Base-by-base conservation (phyloP, 92 coral and sea anemone genomes). In the Meandrina meandrites region DNA sequence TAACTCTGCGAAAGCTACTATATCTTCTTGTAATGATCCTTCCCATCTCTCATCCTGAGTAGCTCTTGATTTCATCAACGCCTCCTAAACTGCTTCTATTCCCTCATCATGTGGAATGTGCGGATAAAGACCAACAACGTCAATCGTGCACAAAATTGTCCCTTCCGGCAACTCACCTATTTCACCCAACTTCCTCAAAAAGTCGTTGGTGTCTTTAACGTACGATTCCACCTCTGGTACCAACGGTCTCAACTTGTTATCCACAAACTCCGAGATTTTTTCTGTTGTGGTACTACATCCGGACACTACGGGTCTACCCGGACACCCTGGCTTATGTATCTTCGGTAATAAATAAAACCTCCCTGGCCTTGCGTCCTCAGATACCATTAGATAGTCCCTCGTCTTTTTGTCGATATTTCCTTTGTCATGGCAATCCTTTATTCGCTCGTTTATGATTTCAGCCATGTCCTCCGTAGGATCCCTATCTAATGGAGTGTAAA, bases 61-160 rank as follows among this genome's bases (percentile, higher is more conserved):
- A n/a, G n/a, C n/a, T n/a, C n/a, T n/a, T n/a, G n/a, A n/a, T n/a
- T n/a, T 56, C 22, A 16, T 30, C 31, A 53, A 22, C 21, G 84
- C 58, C 27, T 81, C 87, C 78, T 60, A 58, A 1, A 53, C 2
- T 12, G 90, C 86, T 30, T 53, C 21, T 17, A 87, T 54, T 21
- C 90, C 70, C 32, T 87, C 86, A 34, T 78, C 54, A 31, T 87
- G 86, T n/a, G 90, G 90, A 27, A 87, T 68, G 45, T 79, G 78
- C 12, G 90, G 86, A 36, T 87, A 80, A 1, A 87, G 58, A 16
- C 85, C 79, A 22, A 36, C 90, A 31, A 86, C 79, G 34, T 87
- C 86, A 24, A 80, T 73, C 22, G 90, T 28, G 28, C 79, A 72
- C 19, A 75, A 14, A 28, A 86, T 66, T 8, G 86, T 32, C 66